Percentiles rank a stretch among this genome's conserved stretches.
phyloP scores from a whole-genome alignment of 2,888 invertebrate genomes.

The Erebia epiphron region DNA sequence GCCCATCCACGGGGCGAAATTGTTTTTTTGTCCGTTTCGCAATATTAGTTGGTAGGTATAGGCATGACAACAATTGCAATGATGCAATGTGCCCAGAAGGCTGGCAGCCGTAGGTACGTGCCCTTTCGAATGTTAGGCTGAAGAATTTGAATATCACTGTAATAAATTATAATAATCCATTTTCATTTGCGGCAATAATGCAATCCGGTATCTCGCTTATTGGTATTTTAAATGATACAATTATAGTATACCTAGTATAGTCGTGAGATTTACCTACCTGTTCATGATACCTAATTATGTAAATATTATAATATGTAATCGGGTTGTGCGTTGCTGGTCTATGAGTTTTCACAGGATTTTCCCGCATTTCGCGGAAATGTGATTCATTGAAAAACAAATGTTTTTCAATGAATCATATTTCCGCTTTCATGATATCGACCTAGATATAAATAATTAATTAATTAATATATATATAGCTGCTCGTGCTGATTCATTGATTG shows the following conservation, averaged over 20 bases:
- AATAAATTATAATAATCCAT: not conserved
- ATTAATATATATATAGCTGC: too few relatives aligned
- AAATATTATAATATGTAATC: slow-evolving; percentile 10
- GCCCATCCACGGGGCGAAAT: too few relatives aligned
- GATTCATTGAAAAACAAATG: too few relatives aligned
- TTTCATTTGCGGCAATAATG: slow-evolving; percentile 7
- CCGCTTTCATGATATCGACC: not conserved
- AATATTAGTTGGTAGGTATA: too few relatives aligned
- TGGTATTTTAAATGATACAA: not conserved
- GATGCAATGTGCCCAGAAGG: too few relatives aligned
- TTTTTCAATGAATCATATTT: slow-evolving; percentile 12
- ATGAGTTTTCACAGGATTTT: not conserved
- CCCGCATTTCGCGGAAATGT: not conserved
- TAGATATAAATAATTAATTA: too few relatives aligned
- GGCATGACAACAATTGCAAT: too few relatives aligned
- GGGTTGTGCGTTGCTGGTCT: not conserved
- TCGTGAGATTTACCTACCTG: slow-evolving; percentile 20
- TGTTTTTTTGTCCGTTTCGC: too few relatives aligned
- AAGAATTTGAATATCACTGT: not conserved
- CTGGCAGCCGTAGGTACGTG: too few relatives aligned
- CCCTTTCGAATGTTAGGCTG: too few relatives aligned
- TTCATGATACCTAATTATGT: slow-evolving; percentile 10
- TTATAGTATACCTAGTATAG: not conserved
- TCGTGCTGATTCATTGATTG: too few relatives aligned
- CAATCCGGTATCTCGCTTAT: slow-evolving; percentile 11